A percentile compares a stretch with the other conserved stretches of the same genome.
These are phyloP conservation scores for Telenomus remus DNA, from an alignment of 1,140 invertebrate species.

Conservation along the genomic window DNA sequence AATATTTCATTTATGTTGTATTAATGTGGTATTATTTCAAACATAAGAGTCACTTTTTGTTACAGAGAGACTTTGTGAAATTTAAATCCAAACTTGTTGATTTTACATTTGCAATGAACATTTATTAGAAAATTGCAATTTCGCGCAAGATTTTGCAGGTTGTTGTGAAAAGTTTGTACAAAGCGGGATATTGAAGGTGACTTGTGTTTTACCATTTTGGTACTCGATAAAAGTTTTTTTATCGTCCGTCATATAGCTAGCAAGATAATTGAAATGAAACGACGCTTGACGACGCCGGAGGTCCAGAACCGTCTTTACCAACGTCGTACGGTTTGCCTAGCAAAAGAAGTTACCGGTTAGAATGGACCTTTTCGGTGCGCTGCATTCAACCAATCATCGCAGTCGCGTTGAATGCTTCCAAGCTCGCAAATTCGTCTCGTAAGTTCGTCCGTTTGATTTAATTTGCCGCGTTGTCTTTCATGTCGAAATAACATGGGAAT, in stretches of 20 bases:
- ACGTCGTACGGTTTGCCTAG: slow-evolving; percentile 35
- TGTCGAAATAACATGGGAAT: slow-evolving; percentile 26
- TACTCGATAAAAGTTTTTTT: too few species aligned
- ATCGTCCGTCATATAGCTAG: too few species aligned
- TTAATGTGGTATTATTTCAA: too few species aligned
- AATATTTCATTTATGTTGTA: slow-evolving; percentile 56
- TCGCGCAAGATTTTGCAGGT: too few species aligned
- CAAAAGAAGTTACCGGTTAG: slow-evolving; percentile 42
- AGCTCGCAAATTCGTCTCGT: slow-evolving; percentile 16
- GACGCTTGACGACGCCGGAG: slow-evolving; percentile 24
- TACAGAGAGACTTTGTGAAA: too few species aligned
- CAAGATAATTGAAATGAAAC: slow-evolving; percentile 24
- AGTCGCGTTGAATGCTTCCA: slow-evolving; percentile 36
- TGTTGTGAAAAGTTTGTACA: too few species aligned
- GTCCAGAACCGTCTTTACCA: slow-evolving; percentile 28
- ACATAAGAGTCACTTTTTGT: too few species aligned
- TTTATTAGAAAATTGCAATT: too few species aligned
- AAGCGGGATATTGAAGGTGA: too few species aligned
- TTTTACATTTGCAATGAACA: too few species aligned
- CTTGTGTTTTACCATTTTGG: too few species aligned
- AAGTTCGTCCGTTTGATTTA: slow-evolving; percentile 34
- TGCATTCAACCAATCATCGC: slow-evolving; percentile 50
- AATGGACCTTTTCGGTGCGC: slow-evolving; percentile 41
- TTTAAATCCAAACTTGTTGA: too few species aligned
- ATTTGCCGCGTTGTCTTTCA: slow-evolving; percentile 36